Conservation (phyloP, 2,113 vertebrate species). For the Dolichotis patagonum region DNA sequence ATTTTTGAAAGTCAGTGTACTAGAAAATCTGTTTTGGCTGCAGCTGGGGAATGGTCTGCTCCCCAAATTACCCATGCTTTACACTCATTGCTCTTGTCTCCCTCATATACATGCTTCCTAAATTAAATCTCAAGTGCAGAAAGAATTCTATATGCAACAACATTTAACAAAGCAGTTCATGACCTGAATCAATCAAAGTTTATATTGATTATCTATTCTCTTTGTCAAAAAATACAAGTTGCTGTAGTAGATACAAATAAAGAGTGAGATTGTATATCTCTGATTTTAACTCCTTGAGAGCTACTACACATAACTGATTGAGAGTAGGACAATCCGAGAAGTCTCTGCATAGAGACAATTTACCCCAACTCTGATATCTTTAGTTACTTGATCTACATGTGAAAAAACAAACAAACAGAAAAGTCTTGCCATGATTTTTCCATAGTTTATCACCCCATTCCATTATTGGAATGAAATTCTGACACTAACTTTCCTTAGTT, state of each 20-base stretch:
- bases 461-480: background rate
- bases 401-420: background rate
- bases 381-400: background rate
- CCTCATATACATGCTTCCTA: background rate
- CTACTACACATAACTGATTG: background rate
- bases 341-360: background rate
- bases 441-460: background rate
- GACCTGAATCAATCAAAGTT: background rate
- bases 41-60: background rate
- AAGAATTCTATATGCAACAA: background rate
- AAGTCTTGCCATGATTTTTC: background rate
- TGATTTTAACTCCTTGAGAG: background rate
- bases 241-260: background rate
- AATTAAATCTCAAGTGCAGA: background rate
- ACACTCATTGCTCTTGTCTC: background rate
- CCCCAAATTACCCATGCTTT: background rate
- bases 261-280: background rate
- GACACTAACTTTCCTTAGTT: background rate
- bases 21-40: constrained; percentile 48
- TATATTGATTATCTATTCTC: constrained; percentile 35
- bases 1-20: constrained; percentile 43
- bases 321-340: background rate
- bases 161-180: constrained; percentile 6
- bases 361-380: background rate
- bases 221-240: background rate